Evolutionary conservation across 2,888 invertebrate species (phyloP).

Genomic region (Sepiola atlantica): DNA sequence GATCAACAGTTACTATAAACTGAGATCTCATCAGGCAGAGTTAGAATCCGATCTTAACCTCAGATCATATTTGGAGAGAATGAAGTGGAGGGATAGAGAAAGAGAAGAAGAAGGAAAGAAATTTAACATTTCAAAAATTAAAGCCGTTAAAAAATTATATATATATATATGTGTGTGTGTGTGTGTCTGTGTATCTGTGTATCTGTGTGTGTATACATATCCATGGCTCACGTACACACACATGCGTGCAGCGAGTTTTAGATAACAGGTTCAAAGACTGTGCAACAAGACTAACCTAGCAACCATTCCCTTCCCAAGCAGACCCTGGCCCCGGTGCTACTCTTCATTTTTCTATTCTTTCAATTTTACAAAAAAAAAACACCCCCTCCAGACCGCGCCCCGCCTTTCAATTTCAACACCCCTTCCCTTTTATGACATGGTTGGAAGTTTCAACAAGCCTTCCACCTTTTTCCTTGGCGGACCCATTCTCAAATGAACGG

Average conservation of each 20-base stretch:
- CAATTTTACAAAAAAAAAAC: background rate
- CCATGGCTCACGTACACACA: background rate
- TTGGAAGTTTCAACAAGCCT: background rate
- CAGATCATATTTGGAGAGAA: too few relatives aligned
- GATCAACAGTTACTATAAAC: too few relatives aligned
- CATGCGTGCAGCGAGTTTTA: background rate
- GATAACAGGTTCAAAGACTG: background rate
- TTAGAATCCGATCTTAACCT: too few relatives aligned
- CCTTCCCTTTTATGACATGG: background rate
- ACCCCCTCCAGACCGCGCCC: too few relatives aligned
- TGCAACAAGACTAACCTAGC: background rate
- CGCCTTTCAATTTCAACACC: background rate
- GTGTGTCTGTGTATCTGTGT: too few relatives aligned
- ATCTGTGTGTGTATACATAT: too few relatives aligned
- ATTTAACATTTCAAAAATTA: too few relatives aligned
- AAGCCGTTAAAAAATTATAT: too few relatives aligned
- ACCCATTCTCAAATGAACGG: background rate
- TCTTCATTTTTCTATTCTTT: background rate
- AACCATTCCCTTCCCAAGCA: background rate
- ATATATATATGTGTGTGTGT: too few relatives aligned
- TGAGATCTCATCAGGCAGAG: too few relatives aligned
- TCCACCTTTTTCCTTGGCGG: background rate
- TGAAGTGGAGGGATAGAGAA: too few relatives aligned
- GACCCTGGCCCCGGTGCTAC: background rate
- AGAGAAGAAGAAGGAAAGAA: too few relatives aligned